Conservation (phyloP, 2,113 vertebrate genomes). For the Phylloscopus trochilus region DNA sequence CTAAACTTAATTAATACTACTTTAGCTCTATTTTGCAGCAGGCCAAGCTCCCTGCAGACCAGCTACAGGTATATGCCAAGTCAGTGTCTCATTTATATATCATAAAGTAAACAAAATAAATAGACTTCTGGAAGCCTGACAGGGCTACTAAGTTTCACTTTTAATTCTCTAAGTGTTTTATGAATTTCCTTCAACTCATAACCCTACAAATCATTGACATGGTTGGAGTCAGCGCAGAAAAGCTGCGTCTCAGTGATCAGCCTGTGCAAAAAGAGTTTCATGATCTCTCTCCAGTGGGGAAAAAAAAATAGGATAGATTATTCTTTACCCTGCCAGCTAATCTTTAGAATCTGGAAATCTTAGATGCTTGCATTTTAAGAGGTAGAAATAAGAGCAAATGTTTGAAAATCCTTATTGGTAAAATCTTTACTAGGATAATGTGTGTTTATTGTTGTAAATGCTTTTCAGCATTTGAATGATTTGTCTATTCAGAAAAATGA, state of each 20-base stretch:
- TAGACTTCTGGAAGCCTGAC: neutral
- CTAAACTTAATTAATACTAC: neutral
- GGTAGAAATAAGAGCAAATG: neutral
- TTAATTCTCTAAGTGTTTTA: neutral
- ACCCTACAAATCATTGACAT: neutral
- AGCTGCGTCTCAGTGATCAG: neutral
- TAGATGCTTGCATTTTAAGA: slow-evolving; percentile 1
- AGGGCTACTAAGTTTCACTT: neutral
- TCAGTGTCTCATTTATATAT: neutral
- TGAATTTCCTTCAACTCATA: neutral
- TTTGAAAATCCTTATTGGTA: slow-evolving; percentile 23
- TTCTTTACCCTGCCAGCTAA: slow-evolving; percentile 1
- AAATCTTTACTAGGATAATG: neutral
- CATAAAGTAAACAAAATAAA: slow-evolving; percentile 8
- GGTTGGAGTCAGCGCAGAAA: neutral
- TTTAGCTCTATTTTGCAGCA: neutral
- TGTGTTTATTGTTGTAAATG: neutral
- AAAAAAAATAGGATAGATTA: neutral
- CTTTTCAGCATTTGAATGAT: neutral
- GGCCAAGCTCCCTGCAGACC: neutral
- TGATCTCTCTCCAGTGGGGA: neutral
- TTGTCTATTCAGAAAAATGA: neutral
- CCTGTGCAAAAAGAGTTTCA: neutral
- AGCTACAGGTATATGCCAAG: neutral
- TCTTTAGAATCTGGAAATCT: slow-evolving; percentile 22